Percentiles rank a stretch among this genome's conserved stretches.
phyloP scores from a whole-genome alignment of 2,888 invertebrate genomes.

The Limnephilus auricula region DNA sequence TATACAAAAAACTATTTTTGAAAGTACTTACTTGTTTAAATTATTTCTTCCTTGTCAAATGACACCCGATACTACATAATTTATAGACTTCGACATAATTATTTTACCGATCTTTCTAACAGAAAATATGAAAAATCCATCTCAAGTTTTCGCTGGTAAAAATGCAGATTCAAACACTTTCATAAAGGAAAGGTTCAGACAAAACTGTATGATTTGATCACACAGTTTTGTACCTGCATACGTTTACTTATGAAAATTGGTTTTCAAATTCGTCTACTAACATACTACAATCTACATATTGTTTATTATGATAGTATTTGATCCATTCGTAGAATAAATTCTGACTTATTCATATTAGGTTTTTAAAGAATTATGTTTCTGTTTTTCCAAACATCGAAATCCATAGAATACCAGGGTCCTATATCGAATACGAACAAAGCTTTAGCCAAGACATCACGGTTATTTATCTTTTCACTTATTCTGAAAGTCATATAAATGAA shows the following conservation, averaged over 20 bases:
- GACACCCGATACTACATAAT: not conserved
- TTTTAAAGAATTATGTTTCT: not conserved
- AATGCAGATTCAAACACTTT: no score
- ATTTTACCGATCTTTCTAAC: not conserved
- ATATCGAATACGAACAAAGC: not conserved
- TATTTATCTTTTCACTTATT: not conserved
- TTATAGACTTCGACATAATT: not conserved
- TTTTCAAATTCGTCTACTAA: not conserved
- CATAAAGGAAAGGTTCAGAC: no score
- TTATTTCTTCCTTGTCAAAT: not conserved
- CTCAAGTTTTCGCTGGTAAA: no score
- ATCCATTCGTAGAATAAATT: not conserved
- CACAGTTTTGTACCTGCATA: no score
- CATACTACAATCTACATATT: not conserved
- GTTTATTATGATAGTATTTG: not conserved
- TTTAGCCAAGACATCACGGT: not conserved
- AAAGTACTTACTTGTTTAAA: no score
- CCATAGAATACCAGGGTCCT: not conserved
- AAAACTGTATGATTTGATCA: no score
- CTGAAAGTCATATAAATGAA: conserved; percentile 18
- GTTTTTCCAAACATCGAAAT: not conserved
- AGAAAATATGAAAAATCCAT: not conserved
- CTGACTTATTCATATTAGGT: not conserved
- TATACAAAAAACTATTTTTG: no score
- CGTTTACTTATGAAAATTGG: not conserved